Percentiles rank a stretch among this genome's conserved stretches.
These are phyloP conservation scores for Atractosteus spatula DNA, from an alignment of 2,113 vertebrate genomes.

Conservation along the genomic window DNA sequence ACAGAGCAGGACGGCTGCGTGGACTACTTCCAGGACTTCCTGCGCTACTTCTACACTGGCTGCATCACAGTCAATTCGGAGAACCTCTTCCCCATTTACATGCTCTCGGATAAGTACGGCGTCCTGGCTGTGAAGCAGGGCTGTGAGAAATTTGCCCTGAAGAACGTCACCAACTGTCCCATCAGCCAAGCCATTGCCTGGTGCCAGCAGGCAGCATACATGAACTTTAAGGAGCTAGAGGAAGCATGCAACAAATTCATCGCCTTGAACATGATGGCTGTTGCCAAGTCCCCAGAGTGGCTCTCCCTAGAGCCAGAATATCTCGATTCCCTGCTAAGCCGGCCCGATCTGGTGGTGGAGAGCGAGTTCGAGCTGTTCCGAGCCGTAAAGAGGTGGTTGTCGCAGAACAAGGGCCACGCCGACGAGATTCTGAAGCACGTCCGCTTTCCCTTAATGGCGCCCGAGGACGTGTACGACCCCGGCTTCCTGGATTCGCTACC, in stretches of 20 bases:
- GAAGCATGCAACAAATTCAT: constrained; percentile 1
- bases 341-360: neutral
- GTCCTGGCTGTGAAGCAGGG: neutral
- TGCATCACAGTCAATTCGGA: neutral
- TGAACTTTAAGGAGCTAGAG: constrained; percentile 9
- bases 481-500: neutral
- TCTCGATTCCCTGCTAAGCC: neutral
- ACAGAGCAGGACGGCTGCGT: neutral
- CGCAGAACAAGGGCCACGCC: neutral
- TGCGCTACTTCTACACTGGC: constrained; percentile 20
- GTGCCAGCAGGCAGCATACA: neutral
- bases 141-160: constrained; percentile 11
- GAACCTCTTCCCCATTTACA: constrained; percentile 6
- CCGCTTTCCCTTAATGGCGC: constrained; percentile 14
- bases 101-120: constrained; percentile 17
- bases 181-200: constrained; percentile 2
- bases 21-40: constrained; percentile 7
- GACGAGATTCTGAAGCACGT: neutral
- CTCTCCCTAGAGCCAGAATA: neutral
- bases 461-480: constrained; percentile 4
- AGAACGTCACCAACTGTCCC: neutral
- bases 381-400: constrained; percentile 7
- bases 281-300: constrained; percentile 10
- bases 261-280: neutral
- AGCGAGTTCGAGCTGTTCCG: constrained; percentile 18